Evolutionary conservation across 2,113 vertebrate species (phyloP), one percentile per base, ranked within the genome.

Genomic region (Chloropsis cyanopogon): DNA sequence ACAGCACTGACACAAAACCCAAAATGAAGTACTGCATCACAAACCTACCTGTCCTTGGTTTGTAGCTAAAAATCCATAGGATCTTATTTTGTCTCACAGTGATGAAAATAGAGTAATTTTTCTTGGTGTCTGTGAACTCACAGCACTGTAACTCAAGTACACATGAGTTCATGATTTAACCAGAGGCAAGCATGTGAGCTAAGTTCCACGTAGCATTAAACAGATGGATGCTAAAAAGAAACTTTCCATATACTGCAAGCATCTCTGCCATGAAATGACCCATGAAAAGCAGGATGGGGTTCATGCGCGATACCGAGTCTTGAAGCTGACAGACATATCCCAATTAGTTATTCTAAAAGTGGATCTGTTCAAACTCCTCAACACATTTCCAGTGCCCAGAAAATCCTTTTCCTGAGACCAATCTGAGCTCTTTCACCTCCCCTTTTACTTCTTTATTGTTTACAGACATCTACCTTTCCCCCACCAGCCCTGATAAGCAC

Each of bases 181-280:
- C 78, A 54, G 47, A 92, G 41, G 66, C 41, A 35, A 77, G 70
- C 2, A 3, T 68, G 50, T 85, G 86, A 95, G 69, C 18, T 23
- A 61, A 94, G 50, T 39, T 84, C 26, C 50, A 37, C 19, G 31
- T 56, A 82, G 54, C 44, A 59, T 37, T 42, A 78, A 85, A 73
- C 61, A 94, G 88, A 94, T 39, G 70, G 80, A 92, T 73, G 44
- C 76, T 88, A 79, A 84, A 87, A 86, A 71, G 89, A 85, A 95
- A 77, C 68, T 70, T 86, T 60, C 76, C 72, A 35, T 31, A 65
- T 26, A 66, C 46, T 72, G 64, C 79, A 86, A 90, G 35, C 21
- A 63, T 20, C 47, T 71, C 39, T 85, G 73, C 73, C 78, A 82
- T 50, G 60, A 81, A 92, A 81, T 73, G 92, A 94, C 86, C 92